Percentiles rank a stretch among this genome's conserved stretches.
Conservation (phyloP, 2,797 vertebrate genomes). For the Cuniculus paca region DNA sequence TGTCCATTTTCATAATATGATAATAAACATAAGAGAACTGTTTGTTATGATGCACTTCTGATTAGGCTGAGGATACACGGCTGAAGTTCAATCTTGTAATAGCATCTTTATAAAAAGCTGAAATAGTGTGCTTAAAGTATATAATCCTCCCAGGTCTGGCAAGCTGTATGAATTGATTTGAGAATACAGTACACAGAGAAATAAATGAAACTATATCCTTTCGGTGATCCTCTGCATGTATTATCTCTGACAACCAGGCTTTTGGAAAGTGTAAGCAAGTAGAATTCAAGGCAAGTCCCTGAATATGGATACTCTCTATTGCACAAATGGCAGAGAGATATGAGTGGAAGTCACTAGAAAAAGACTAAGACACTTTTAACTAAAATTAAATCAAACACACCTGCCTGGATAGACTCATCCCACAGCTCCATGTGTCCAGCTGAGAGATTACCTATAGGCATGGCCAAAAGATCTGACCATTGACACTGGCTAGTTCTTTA, state of each 20-base stretch:
- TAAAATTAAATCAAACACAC: conserved; percentile 34
- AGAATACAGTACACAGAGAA: neutral
- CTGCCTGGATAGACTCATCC: neutral
- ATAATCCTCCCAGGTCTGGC: neutral
- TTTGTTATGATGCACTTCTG: neutral
- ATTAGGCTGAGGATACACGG: neutral
- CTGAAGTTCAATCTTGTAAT: conserved; percentile 19
- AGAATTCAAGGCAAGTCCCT: conserved; percentile 44
- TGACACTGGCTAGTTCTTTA: neutral
- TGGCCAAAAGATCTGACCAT: neutral
- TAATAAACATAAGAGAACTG: conserved; percentile 13
- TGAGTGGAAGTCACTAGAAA: neutral
- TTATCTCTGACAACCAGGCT: conserved; percentile 20
- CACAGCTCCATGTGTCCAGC: neutral
- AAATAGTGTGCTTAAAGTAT: neutral
- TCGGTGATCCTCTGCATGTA: neutral
- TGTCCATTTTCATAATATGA: conserved; percentile 24
- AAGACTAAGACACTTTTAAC: neutral
- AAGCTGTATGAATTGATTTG: neutral
- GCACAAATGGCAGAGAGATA: conserved; percentile 15
- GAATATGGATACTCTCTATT: neutral
- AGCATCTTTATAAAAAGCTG: conserved; percentile 40
- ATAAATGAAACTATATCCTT: conserved; percentile 21
- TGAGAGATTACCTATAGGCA: neutral
- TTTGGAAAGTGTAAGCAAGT: conserved; percentile 49